These are phyloP conservation scores for Drosophila orena DNA, from an alignment of 1,140 invertebrate species.

Conservation along the genomic window DNA sequence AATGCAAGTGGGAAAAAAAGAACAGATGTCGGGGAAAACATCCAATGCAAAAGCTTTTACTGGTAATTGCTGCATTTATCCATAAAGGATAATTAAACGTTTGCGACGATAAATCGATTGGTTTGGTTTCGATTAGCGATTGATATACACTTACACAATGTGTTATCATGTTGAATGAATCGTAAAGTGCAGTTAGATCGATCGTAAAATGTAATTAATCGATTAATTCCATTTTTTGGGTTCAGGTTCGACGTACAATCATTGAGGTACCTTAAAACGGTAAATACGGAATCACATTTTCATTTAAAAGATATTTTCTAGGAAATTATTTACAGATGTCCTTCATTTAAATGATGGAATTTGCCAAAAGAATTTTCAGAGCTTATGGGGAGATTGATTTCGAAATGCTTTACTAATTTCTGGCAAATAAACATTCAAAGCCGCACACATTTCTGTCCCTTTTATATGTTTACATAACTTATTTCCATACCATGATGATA, in stretches of 20 bases:
- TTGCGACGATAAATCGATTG: too few relatives aligned
- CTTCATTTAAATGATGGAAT: slow-evolving; percentile 11
- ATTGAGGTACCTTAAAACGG: too few relatives aligned
- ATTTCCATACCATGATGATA: slow-evolving; percentile 7
- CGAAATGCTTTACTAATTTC: slow-evolving; percentile 4
- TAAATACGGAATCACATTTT: background rate
- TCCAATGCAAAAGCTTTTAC: background rate
- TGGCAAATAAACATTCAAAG: slow-evolving; percentile 19
- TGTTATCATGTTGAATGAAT: background rate
- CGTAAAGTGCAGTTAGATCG: background rate
- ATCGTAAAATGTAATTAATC: background rate
- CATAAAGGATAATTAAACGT: background rate
- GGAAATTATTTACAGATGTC: background rate
- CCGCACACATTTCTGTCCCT: background rate
- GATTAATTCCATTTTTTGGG: background rate
- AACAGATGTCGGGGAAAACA: background rate
- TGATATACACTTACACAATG: background rate
- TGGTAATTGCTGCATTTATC: slow-evolving; percentile 1
- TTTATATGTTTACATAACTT: slow-evolving; percentile 12
- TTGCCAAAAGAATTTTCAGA: background rate
- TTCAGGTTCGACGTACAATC: too few relatives aligned
- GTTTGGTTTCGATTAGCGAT: background rate
- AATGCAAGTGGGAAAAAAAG: background rate
- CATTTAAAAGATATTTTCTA: background rate
- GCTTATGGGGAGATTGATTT: slow-evolving; percentile 6